These are phyloP conservation scores for Andrena haemorrhoa DNA, from an alignment of 2,888 invertebrate species.

Conservation along the genomic window DNA sequence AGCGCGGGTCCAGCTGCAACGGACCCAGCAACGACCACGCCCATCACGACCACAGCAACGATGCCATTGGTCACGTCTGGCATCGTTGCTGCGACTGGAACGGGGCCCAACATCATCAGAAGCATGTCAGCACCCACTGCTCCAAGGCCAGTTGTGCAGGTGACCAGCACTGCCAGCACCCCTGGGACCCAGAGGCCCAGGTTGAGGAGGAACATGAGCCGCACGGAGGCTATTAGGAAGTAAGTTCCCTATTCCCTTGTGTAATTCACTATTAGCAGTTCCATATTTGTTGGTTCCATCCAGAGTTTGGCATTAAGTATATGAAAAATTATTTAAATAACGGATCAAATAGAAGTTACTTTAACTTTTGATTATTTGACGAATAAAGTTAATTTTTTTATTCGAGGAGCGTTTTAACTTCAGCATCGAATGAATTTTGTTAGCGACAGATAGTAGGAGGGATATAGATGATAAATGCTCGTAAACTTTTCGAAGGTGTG, in stretches of 20 bases:
- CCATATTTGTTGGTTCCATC: too few species aligned
- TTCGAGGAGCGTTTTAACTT: too few species aligned
- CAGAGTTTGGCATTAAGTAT: too few species aligned
- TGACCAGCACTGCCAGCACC: slow-evolving; percentile 78
- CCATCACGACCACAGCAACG: slow-evolving; percentile 65
- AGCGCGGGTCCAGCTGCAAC: slow-evolving; percentile 64
- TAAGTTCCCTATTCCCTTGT: slow-evolving; percentile 70
- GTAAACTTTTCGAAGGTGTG: too few species aligned
- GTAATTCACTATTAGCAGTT: too few species aligned
- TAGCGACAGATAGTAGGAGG: too few species aligned
- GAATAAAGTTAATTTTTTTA: too few species aligned
- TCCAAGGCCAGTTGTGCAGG: slow-evolving; percentile 79
- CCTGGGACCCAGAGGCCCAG: slow-evolving; percentile 85
- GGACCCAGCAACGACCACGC: slow-evolving; percentile 73
- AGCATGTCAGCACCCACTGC: slow-evolving; percentile 80
- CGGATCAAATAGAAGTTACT: too few species aligned
- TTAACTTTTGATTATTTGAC: too few species aligned
- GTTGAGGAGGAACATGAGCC: slow-evolving; percentile 85
- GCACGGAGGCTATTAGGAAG: slow-evolving; percentile 84
- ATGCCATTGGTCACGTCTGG: slow-evolving; percentile 53
- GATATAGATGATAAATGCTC: too few species aligned
- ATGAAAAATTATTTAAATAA: too few species aligned
- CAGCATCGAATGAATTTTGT: too few species aligned
- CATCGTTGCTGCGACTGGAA: slow-evolving; percentile 54
- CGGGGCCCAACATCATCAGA: slow-evolving; percentile 75